Evolutionary conservation across 2,113 vertebrate genomes (phyloP).

Genomic region (Polypterus bichir): DNA sequence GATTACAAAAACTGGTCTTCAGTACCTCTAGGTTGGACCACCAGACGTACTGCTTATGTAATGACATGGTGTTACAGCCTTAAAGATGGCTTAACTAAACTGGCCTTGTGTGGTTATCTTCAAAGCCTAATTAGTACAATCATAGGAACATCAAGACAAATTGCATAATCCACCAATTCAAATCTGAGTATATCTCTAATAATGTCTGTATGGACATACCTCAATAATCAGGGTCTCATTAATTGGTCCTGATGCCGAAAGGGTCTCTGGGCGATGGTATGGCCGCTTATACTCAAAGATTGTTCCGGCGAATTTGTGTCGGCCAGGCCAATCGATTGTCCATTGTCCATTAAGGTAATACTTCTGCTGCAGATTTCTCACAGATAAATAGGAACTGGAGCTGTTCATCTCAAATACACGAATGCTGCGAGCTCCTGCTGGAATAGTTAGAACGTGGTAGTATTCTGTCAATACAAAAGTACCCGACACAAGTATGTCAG

Average conservation of each 20-base stretch:
- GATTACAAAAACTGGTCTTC: too few relatives aligned
- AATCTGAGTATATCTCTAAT: too few relatives aligned
- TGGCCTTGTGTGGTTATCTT: too few relatives aligned
- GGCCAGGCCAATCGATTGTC: slow-evolving; percentile 72
- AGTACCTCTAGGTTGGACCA: too few relatives aligned
- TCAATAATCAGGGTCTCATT: slow-evolving; percentile 72
- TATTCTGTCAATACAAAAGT: slow-evolving; percentile 48
- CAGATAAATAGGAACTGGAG: slow-evolving; percentile 66
- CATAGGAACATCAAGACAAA: too few relatives aligned
- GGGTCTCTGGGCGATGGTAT: slow-evolving; percentile 60
- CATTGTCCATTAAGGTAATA: slow-evolving; percentile 74
- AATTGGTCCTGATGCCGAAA: slow-evolving; percentile 60
- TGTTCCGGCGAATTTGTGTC: slow-evolving; percentile 60
- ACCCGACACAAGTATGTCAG: neutral
- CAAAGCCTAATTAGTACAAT: too few relatives aligned
- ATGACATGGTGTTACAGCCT: too few relatives aligned
- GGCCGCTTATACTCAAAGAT: slow-evolving; percentile 67
- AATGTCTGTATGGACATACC: slow-evolving; percentile 31
- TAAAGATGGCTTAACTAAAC: too few relatives aligned
- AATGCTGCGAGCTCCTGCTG: slow-evolving; percentile 63
- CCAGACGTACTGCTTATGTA: too few relatives aligned
- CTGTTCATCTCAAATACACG: slow-evolving; percentile 56
- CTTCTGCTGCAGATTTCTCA: slow-evolving; percentile 49
- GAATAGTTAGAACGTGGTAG: slow-evolving; percentile 59
- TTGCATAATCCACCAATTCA: too few relatives aligned